Evolutionary conservation across 1,140 invertebrate species (phyloP), one percentile per base, ranked within the genome.

Genomic region (Calliphora vicina): DNA sequence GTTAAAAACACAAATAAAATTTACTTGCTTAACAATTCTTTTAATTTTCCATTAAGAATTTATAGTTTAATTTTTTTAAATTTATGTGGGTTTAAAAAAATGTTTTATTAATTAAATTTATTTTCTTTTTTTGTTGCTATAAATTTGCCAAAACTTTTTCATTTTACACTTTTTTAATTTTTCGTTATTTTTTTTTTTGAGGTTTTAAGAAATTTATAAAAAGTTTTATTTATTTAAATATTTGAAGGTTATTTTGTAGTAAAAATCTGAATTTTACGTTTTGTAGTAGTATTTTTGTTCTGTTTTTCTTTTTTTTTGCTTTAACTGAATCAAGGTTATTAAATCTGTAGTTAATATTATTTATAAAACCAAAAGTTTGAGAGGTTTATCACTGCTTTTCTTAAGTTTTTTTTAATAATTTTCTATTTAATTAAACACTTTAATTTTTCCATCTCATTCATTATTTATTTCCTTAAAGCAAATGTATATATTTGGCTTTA

Each of bases 171-270:
- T 67, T 5, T 67, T 67, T 67, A 12, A 25, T 67, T 8, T 4
- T 25, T 67, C 6, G 1, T 67, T 25, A 10, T 67, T 67, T 67
- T 78, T 78, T 3, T 45, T n/a, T n/a, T n/a, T n/a, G n/a, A n/a
- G n/a, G n/a, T n/a, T 76, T 78, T 76, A 42, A 20, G 10, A 43
- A 78, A 43, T 78, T 23, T 45, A 42, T 43, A 43, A 78, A 78
- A 45, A 45, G 25, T 78, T 43, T 23, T 43, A 45, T 43, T 78
- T 78, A 78, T 78, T 23, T 78, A 43, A 12, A 43, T 25, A 78
- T 45, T 78, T 78, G 74, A 78, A 78, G 74, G 74, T 78, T 78
- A 45, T 78, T 78, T 43, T 1, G 26, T 74, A 74, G 72, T 74
- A 42, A 35, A 74, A 35, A 35, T 35, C 35, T 35, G 20, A 78